These are phyloP conservation scores for Drosophila lacertosa DNA, from an alignment of 1,140 invertebrate genomes.

Conservation along the genomic window DNA sequence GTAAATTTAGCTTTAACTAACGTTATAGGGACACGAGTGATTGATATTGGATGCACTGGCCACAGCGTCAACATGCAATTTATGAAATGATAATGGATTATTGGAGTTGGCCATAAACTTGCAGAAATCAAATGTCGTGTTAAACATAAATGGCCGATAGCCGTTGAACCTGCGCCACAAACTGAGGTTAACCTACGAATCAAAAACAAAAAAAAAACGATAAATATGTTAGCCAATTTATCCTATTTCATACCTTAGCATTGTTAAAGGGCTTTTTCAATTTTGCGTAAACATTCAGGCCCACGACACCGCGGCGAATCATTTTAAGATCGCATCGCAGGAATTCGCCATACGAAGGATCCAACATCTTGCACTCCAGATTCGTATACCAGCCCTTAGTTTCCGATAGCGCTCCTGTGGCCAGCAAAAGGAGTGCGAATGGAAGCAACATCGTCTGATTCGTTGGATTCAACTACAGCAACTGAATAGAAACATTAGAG, in stretches of 20 bases:
- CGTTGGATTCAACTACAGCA: no score
- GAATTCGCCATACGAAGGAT: slow-evolving; percentile 14
- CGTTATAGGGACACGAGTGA: slow-evolving; percentile 17
- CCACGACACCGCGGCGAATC: slow-evolving; percentile 13
- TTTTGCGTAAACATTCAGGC: background rate
- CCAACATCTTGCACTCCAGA: slow-evolving; percentile 24
- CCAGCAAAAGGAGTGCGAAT: background rate
- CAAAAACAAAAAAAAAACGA: no score
- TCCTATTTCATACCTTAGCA: slow-evolving; percentile 19
- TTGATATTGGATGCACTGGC: slow-evolving; percentile 8
- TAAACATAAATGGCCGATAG: slow-evolving; percentile 40
- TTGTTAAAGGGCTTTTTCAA: slow-evolving; percentile 21
- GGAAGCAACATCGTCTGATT: slow-evolving; percentile 4
- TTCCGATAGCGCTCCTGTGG: background rate
- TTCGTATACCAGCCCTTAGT: slow-evolving; percentile 9
- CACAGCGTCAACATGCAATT: background rate
- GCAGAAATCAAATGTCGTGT: slow-evolving; percentile 33
- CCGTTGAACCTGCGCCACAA: slow-evolving; percentile 31
- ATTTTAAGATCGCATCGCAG: slow-evolving; percentile 29
- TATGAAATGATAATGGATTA: slow-evolving; percentile 2
- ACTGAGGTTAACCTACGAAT: slow-evolving; percentile 9
- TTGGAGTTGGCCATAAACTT: slow-evolving; percentile 6
- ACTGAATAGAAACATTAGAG: no score
- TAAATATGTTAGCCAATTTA: no score
- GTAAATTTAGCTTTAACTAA: background rate